Evolutionary conservation across 2,797 vertebrate genomes (phyloP).

Genomic region (Rhincodon typus): DNA sequence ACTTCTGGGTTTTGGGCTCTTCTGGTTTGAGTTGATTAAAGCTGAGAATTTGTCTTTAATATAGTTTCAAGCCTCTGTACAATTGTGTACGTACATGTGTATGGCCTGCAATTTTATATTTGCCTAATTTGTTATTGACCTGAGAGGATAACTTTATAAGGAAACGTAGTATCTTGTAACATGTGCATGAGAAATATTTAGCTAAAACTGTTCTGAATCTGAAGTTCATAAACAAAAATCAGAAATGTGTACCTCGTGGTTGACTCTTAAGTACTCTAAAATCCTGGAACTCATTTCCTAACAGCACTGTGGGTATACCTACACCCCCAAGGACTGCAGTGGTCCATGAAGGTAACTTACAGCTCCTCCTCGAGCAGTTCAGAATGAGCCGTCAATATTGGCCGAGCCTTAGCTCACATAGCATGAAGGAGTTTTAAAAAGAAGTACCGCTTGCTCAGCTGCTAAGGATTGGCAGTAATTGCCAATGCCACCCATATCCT

Average conservation of each 20-base stretch:
- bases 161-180: neutral
- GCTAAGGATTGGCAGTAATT: neutral
- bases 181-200: neutral
- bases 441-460: neutral
- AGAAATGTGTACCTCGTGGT: neutral
- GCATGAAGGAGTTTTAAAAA: too few species aligned
- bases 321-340: too few species aligned
- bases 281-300: too few species aligned
- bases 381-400: too few species aligned
- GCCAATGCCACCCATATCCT: neutral
- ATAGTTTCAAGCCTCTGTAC: neutral
- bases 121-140: neutral
- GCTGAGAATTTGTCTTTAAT: neutral
- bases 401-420: too few species aligned
- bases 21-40: neutral
- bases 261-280: too few species aligned
- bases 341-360: too few species aligned
- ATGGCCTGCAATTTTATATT: neutral
- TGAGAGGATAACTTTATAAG: neutral
- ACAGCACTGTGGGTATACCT: too few species aligned
- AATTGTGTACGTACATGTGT: neutral
- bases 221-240: neutral
- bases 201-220: neutral
- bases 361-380: too few species aligned
- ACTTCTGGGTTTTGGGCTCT: neutral